These are phyloP conservation scores for Spea multiplicata DNA, from an alignment of 2,113 vertebrate genomes.

Conservation along the genomic window DNA sequence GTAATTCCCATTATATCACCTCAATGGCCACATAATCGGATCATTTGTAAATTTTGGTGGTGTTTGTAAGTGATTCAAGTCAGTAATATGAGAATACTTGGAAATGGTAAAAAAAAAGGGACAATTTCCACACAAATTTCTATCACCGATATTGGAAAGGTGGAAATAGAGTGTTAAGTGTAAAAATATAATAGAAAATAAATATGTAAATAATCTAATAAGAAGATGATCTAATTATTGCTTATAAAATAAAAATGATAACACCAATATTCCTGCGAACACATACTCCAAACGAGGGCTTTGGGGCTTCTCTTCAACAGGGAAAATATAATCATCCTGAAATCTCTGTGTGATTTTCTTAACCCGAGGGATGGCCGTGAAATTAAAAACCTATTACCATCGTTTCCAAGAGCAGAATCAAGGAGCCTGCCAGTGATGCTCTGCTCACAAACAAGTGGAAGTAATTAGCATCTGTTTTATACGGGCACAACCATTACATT, in stretches of 20 bases:
- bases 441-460: background rate
- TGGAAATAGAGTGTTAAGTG: too few species aligned
- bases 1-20: too few species aligned
- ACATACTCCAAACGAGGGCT: background rate
- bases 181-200: too few species aligned
- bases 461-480: slow-evolving; percentile 32
- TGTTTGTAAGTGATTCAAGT: too few species aligned
- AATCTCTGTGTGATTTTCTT: slow-evolving; percentile 17
- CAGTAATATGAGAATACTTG: too few species aligned
- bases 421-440: slow-evolving; percentile 15
- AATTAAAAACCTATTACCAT: slow-evolving; percentile 39
- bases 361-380: slow-evolving; percentile 35
- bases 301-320: slow-evolving; percentile 7
- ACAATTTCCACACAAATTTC: too few species aligned
- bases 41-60: too few species aligned
- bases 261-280: background rate
- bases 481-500: slow-evolving; percentile 24
- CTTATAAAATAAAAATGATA: background rate
- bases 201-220: too few species aligned
- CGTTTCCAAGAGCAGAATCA: slow-evolving; percentile 21
- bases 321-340: slow-evolving; percentile 12
- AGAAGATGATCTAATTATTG: too few species aligned
- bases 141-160: too few species aligned
- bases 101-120: too few species aligned
- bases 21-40: too few species aligned